phyloP scores from a whole-genome alignment of 2,888 invertebrate species.

The Ophion ellenae region DNA sequence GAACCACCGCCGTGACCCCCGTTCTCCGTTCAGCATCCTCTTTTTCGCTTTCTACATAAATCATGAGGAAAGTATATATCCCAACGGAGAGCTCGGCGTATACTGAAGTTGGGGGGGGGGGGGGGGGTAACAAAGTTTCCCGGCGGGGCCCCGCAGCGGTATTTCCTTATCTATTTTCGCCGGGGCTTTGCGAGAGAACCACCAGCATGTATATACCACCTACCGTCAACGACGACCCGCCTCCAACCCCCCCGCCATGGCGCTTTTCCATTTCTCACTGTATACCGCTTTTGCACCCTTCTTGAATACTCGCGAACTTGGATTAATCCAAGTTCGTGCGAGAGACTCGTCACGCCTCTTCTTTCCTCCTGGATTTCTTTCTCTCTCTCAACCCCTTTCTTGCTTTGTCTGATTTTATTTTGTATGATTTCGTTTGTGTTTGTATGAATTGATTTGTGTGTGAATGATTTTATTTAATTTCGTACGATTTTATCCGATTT shows the following conservation, averaged over 20 bases:
- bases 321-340: conserved; percentile 64
- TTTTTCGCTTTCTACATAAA: conserved; percentile 66
- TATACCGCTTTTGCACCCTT: conserved; percentile 37
- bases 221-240: conserved; percentile 13
- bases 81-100: conserved; percentile 49
- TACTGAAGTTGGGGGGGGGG: conserved; percentile 9
- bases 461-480: too few relatives aligned
- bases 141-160: conserved; percentile 62
- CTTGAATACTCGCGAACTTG: conserved; percentile 61
- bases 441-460: too few relatives aligned
- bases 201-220: conserved; percentile 37
- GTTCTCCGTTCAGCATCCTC: conserved; percentile 1
- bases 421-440: too few relatives aligned
- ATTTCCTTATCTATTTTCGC: conserved; percentile 68
- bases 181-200: conserved; percentile 59
- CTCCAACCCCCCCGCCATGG: conserved; percentile 26
- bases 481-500: too few relatives aligned
- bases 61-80: conserved; percentile 67
- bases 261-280: conserved; percentile 49
- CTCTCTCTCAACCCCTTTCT: conserved; percentile 23
- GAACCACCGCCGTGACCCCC: neutral
- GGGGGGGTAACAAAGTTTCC: conserved; percentile 63
- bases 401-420: too few relatives aligned
- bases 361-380: conserved; percentile 33
- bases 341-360: conserved; percentile 61